Percentiles rank a stretch among this genome's conserved stretches.
These are phyloP conservation scores for Enteromius afrohamiltoni DNA, from an alignment of 2,797 vertebrate species.

Conservation along the genomic window DNA sequence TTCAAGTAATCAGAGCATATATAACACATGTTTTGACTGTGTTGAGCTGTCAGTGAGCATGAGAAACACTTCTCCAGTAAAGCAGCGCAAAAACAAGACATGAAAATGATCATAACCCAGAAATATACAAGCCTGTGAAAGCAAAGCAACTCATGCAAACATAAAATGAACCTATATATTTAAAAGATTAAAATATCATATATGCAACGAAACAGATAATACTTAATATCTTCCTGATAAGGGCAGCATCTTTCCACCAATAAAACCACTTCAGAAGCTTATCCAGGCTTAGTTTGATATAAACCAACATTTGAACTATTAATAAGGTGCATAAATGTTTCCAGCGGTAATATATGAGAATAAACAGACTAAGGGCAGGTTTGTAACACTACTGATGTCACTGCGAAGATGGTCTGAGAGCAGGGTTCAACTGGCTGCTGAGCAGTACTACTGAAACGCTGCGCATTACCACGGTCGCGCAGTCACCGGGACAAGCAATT, in stretches of 20 bases:
- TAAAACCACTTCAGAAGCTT: background rate
- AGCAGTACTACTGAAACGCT: background rate
- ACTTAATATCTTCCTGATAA: background rate
- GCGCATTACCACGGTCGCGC: background rate
- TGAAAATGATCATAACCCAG: constrained; percentile 15
- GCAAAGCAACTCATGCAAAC: constrained; percentile 3
- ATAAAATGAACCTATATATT: constrained; percentile 4
- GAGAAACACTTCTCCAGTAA: background rate
- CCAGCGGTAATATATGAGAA: background rate
- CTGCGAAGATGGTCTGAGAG: background rate
- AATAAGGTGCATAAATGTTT: constrained; percentile 23
- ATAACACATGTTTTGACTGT: background rate
- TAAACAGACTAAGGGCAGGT: background rate
- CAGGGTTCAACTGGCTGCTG: constrained; percentile 16
- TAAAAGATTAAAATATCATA: background rate
- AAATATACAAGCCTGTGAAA: constrained; percentile 26
- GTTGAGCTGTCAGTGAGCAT: background rate
- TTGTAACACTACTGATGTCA: constrained; percentile 4
- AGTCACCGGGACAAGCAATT: background rate
- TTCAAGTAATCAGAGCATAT: constrained; percentile 11
- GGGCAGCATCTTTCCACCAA: background rate
- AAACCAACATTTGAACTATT: background rate
- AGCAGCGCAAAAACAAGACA: constrained; percentile 19
- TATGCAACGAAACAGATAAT: background rate
- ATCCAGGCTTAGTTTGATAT: constrained; percentile 5